Conservation (phyloP, 2,113 vertebrate species). For the Penelope pileata region DNA sequence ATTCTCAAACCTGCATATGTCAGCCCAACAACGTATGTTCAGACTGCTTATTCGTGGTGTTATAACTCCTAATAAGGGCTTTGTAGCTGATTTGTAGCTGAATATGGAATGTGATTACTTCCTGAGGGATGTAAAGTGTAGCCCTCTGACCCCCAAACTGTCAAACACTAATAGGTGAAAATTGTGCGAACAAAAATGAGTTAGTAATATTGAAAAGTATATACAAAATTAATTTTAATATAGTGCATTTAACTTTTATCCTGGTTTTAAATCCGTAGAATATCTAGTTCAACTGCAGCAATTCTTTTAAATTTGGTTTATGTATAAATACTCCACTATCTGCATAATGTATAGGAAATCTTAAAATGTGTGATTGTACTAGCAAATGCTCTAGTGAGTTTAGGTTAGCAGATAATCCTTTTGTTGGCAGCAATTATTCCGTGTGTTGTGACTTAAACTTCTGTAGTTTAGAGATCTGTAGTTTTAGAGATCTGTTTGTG, state of each 20-base stretch:
- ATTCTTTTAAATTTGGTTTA: not conserved
- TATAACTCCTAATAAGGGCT: not conserved
- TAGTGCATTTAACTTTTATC: not conserved
- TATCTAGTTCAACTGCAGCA: not conserved
- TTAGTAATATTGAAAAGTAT: not conserved
- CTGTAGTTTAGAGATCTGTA: too few relatives aligned
- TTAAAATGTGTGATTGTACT: not conserved
- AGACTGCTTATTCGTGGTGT: not conserved
- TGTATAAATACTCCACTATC: not conserved
- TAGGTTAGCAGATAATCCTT: not conserved
- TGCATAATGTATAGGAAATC: not conserved
- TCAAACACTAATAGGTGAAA: not conserved
- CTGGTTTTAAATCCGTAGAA: not conserved
- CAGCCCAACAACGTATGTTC: not conserved
- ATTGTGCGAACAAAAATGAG: not conserved
- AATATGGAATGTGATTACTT: not conserved
- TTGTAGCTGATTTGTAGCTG: not conserved
- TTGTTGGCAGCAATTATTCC: not conserved
- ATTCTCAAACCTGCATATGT: not conserved
- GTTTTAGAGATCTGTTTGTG: not conserved
- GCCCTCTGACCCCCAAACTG: not conserved
- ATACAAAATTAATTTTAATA: not conserved
- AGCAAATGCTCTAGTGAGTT: not conserved
- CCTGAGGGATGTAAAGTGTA: not conserved
- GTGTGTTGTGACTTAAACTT: not conserved